Base-by-base conservation (phyloP, 2,113 vertebrate genomes). In the Perognathus longimembris region DNA sequence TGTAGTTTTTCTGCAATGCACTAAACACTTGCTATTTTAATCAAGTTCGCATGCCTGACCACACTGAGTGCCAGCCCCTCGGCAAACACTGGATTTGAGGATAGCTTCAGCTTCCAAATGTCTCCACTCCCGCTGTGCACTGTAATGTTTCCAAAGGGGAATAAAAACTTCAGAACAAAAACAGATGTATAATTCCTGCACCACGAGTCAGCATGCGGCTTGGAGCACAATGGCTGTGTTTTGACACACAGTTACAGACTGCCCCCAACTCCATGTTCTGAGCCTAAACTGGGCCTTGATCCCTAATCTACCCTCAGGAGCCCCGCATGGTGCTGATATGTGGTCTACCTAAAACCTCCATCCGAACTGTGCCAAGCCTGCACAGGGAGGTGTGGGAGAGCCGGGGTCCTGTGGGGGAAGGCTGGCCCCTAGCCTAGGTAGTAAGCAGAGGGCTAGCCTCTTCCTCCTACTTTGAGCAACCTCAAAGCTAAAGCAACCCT, bases 201-300 rank as follows among this genome's bases (percentile, higher is more conserved):
- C 67, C 70, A 85, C 88, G 7, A 76, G 42, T 28, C 42, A 91
- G n/a, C 64, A 85, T 73, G 61, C 86, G 7, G 21, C 70, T 85
- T 94, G 36, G 38, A 77, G 80, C 63, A 85, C 85, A 92, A 90
- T 57, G 79, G 26, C n/a, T 82, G 45, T 85, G 59, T 83, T 89
- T 54, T 90, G 83, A 94, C 54, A 78, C 26, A 22, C 38, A 42
- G 32, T n/a, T 73, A 64, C 0, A 92, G 84, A 70, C 17, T 17
- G 38, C 40, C 7, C 30, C 6, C 14, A 81, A 34, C 6, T 61
- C 36, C 73, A 59, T 80, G 32, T 63, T 54, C 70, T 64, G 82
- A 85, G n/a, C 1, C 70, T 42, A 22, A 74, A 30, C 7, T 14
- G 32, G 45, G n/a, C 21, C n/a, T 36, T 71, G 18, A 24, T 21